Evolutionary conservation across 2,888 invertebrate species (phyloP), one percentile per base, ranked within the genome.

Genomic region (Linnaemya tessellans): DNA sequence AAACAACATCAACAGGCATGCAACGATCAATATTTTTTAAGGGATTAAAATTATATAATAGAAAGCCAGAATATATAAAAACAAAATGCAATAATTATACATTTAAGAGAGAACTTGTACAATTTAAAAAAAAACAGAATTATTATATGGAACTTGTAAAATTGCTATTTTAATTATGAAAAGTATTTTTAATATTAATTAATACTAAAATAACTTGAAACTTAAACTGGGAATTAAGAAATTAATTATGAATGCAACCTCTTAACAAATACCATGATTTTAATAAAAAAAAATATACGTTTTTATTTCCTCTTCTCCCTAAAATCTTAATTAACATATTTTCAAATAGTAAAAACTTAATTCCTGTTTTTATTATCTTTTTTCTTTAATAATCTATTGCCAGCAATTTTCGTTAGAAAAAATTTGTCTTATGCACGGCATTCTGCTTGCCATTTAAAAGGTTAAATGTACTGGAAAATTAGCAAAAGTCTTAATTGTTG

Each of bases 381-480:
- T 41, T 22, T 10, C 1, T 13, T 18, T 41, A 8, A 3, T 20
- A 10, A 43, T 13, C 35, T 60, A 10, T 9, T 43, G 18, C 35
- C 74, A 22, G 22, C n/a, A 49, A n/a, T 38, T 46, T 22, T 22
- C 9, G 5, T 49, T 18, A 11, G 1, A 9, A 49, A 51, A 20
- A 20, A 51, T 10, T 20, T 51, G 1, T 25, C 38, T 38, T 49
- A n/a, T 49, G 22, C n/a, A 41, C n/a, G 13, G 13, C 20, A 18
- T 5, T 9, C 0, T 41, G 1, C 10, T 10, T 51, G 20, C 41
- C 38, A 38, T 51, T 75, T 62, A 41, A 54, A 41, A 25, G 51
- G 54, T 75, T 64, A 25, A 75, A 75, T 75, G 41, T 41, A 64
- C 13, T 41, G 64, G 74, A 75, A 75, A 75, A 75, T 64, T 64